Conservation (phyloP, 2,888 invertebrate genomes). For the Cephus rjabovi region DNA sequence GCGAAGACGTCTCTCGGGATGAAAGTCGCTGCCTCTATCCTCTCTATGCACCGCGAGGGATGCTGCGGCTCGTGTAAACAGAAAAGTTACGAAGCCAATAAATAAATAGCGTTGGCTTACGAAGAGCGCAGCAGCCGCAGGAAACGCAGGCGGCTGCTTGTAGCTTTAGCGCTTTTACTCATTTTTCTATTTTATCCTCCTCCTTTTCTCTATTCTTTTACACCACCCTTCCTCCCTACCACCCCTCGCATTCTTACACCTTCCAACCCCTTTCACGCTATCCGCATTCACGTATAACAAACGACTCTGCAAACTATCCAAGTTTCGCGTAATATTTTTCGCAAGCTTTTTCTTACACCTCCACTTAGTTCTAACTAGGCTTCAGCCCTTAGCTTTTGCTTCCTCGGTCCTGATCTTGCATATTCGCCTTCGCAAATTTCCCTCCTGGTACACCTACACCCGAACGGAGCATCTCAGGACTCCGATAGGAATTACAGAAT, state of each 20-base stretch:
- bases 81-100: conserved; percentile 43
- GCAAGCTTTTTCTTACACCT: conserved; percentile 16
- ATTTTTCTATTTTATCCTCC: neutral
- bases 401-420: too few relatives aligned
- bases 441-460: neutral
- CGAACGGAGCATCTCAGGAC: neutral
- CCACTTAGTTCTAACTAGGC: neutral
- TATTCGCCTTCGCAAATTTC: neutral
- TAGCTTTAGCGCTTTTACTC: neutral
- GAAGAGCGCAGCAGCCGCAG: neutral
- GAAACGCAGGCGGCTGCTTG: neutral
- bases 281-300: conserved; percentile 24
- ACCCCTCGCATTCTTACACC: neutral
- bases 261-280: neutral
- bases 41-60: neutral
- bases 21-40: conserved; percentile 3
- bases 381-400: neutral
- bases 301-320: conserved; percentile 41
- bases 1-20: neutral
- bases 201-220: neutral
- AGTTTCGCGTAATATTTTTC: conserved; percentile 38
- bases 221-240: neutral
- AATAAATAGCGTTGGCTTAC: conserved; percentile 33
- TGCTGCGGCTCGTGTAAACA: conserved; percentile 18
- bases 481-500: neutral